Conservation (phyloP, 2,888 invertebrate species). For the Spisula subtruncata region DNA sequence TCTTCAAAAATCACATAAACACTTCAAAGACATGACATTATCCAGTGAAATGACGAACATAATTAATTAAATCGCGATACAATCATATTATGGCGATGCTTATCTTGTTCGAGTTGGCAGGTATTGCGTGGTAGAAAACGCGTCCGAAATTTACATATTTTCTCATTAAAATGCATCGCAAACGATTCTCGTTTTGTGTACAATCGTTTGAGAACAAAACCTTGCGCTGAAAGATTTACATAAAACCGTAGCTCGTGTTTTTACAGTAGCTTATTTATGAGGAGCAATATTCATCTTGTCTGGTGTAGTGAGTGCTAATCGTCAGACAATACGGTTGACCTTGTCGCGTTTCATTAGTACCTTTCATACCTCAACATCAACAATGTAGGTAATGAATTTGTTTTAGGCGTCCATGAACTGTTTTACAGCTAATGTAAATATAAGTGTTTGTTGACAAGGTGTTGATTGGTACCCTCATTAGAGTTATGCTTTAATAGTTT, state of each 20-base stretch:
- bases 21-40: too few relatives aligned
- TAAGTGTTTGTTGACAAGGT: too few relatives aligned
- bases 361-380: too few relatives aligned
- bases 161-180: not conserved
- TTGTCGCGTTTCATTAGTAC: not conserved
- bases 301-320: too few relatives aligned
- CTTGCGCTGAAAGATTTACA: not conserved
- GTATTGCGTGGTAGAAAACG: not conserved
- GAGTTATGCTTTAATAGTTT: not conserved
- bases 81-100: too few relatives aligned
- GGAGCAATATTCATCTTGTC: not conserved
- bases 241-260: not conserved
- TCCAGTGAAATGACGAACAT: too few relatives aligned
- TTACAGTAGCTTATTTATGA: conserved; percentile 11
- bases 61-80: too few relatives aligned
- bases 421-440: not conserved
- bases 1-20: too few relatives aligned
- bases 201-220: too few relatives aligned
- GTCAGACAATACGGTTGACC: not conserved
- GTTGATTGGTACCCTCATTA: too few relatives aligned
- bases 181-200: not conserved
- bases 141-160: not conserved
- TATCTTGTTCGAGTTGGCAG: too few relatives aligned
- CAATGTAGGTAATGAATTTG: too few relatives aligned
- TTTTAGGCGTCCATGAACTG: not conserved